These are phyloP conservation scores for Diadema setosum DNA, from an alignment of 35 echinoderm and acorn worm species.

Conservation along the genomic window DNA sequence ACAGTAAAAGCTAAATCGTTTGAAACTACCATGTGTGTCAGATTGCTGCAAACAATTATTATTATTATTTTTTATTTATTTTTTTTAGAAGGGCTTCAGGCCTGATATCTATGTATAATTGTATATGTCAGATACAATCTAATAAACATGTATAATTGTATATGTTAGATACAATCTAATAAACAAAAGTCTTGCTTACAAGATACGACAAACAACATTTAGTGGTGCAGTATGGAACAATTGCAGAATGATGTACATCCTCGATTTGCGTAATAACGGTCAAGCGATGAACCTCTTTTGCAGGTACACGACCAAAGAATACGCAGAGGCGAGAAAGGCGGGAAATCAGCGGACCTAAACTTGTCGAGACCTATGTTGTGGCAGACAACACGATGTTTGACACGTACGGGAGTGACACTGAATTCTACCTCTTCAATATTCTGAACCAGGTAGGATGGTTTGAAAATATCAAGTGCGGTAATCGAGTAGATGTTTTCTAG, in stretches of 20 bases:
- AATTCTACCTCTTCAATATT: constrained; percentile 30
- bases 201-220: not conserved
- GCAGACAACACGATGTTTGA: constrained; percentile 35
- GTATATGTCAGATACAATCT: not conserved
- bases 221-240: not conserved
- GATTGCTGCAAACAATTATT: too few relatives aligned
- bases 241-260: not conserved
- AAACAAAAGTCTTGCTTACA: not conserved
- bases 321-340: not conserved
- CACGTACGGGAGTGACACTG: not conserved
- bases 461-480: too few relatives aligned
- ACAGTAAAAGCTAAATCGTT: too few relatives aligned
- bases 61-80: too few relatives aligned
- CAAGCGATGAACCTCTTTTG: not conserved
- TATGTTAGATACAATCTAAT: not conserved
- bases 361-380: constrained; percentile 34
- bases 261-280: not conserved
- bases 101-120: not conserved
- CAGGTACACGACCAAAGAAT: not conserved
- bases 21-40: too few relatives aligned
- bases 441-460: constrained; percentile 59
- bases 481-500: too few relatives aligned
- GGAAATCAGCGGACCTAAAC: not conserved
- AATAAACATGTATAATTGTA: not conserved
- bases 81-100: too few relatives aligned